Percentiles rank a stretch among this genome's conserved stretches.
These are phyloP conservation scores for Alligator mississippiensis DNA, from an alignment of 2,113 vertebrate species.

Conservation along the genomic window DNA sequence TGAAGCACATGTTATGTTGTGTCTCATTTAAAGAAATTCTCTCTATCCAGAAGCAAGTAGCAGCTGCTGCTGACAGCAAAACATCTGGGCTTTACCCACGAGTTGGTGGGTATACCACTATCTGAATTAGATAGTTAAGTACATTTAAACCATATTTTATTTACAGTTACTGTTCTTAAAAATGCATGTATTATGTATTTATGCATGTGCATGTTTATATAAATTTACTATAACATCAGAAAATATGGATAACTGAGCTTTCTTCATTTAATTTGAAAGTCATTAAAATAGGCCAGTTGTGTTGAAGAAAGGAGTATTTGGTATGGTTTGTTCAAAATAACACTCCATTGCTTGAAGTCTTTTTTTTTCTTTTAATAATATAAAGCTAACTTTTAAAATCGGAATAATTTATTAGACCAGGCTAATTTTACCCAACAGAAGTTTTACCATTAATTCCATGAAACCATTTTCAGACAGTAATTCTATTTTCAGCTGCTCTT, in stretches of 20 bases:
- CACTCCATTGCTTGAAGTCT: background rate
- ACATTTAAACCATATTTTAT: background rate
- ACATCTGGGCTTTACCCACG: background rate
- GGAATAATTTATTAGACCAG: background rate
- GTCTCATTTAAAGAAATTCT: background rate
- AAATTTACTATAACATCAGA: background rate
- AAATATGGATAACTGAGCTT: background rate
- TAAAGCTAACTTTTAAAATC: background rate
- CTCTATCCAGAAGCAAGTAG: background rate
- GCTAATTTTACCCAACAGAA: background rate
- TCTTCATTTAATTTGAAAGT: background rate
- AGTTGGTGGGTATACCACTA: background rate
- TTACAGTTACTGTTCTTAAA: background rate
- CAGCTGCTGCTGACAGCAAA: background rate
- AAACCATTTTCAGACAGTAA: background rate
- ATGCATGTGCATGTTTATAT: background rate
- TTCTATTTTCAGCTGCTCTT: background rate
- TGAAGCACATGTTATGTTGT: background rate
- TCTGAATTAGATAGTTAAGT: background rate
- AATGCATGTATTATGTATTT: rapidly evolving
- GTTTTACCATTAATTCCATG: background rate
- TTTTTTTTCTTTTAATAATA: background rate
- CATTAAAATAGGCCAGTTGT: background rate
- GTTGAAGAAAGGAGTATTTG: background rate
- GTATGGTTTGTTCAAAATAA: background rate